These are phyloP conservation scores for Dorcus parallelipipedus DNA, from an alignment of 2,888 invertebrate species.

Conservation along the genomic window DNA sequence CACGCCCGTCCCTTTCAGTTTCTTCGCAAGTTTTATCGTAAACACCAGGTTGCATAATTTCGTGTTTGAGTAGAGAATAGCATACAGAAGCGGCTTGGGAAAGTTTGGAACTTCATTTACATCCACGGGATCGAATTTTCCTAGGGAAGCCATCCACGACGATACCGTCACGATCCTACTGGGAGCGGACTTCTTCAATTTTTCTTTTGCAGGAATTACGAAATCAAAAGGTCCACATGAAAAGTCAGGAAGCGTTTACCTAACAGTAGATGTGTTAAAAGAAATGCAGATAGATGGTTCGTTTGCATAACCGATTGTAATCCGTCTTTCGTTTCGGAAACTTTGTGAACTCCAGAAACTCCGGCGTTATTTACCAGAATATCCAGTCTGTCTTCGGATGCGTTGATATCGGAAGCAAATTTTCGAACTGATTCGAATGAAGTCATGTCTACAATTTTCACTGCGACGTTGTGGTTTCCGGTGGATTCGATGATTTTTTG, in stretches of 20 bases:
- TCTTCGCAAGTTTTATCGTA: constrained; percentile 42
- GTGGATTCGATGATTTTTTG: constrained; percentile 36
- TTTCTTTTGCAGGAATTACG: constrained; percentile 35
- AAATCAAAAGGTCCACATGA: background rate
- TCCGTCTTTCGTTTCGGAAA: constrained; percentile 57
- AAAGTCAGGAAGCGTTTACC: constrained; percentile 36
- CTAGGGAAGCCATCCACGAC: constrained; percentile 25
- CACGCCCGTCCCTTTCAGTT: constrained; percentile 36
- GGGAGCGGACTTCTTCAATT: constrained; percentile 44
- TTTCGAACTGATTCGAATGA: constrained; percentile 55
- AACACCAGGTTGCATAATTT: constrained; percentile 43
- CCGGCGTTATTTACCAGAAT: constrained; percentile 66
- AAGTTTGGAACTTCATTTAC: constrained; percentile 18
- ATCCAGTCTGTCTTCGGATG: constrained; percentile 55
- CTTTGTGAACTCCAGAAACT: constrained; percentile 46
- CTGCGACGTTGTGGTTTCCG: constrained; percentile 38
- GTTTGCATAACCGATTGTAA: constrained; percentile 54
- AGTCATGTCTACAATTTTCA: constrained; percentile 52
- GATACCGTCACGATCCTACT: constrained; percentile 36
- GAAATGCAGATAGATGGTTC: constrained; percentile 41
- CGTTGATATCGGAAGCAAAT: constrained; percentile 59
- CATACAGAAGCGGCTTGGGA: background rate
- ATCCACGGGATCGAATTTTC: constrained; percentile 19
- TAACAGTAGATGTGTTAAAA: constrained; percentile 63
- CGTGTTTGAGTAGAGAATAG: constrained; percentile 37